Percentiles rank a stretch among this genome's conserved stretches.
Conservation (phyloP, 1,140 invertebrate genomes). For the Drusus annulatus region DNA sequence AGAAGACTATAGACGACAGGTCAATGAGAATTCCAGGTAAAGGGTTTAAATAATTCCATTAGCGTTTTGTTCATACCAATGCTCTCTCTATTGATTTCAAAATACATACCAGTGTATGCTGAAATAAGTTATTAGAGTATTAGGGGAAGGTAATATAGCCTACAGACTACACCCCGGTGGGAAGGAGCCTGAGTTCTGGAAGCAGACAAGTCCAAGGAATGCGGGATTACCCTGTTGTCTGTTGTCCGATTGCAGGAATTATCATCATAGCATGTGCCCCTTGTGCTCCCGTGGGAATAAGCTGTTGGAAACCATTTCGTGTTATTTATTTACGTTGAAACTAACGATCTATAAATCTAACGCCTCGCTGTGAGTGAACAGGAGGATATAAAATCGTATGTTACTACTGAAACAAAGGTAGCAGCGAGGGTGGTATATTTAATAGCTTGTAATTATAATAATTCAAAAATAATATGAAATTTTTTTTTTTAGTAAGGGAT, state of each 20-base stretch:
- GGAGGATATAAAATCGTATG: neutral
- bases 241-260: constrained; percentile 29
- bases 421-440: neutral
- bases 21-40: too few species aligned
- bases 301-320: constrained; percentile 20
- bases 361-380: constrained; percentile 19
- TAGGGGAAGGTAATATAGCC: neutral
- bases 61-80: neutral
- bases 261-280: constrained; percentile 34
- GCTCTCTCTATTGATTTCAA: neutral
- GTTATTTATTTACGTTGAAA: constrained; percentile 26
- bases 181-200: neutral
- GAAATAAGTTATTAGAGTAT: neutral
- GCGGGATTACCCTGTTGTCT: constrained; percentile 18
- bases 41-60: neutral
- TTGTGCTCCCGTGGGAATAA: constrained; percentile 30
- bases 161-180: neutral
- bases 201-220: constrained; percentile 15
- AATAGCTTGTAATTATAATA: constrained; percentile 3
- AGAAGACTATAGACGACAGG: too few species aligned
- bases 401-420: neutral
- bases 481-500: too few species aligned
- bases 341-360: constrained; percentile 29
- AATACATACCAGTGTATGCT: neutral
- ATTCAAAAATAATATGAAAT: too few species aligned